These are phyloP conservation scores for Xylocopa sonorina DNA, from an alignment of 1,140 invertebrate genomes.

Conservation along the genomic window DNA sequence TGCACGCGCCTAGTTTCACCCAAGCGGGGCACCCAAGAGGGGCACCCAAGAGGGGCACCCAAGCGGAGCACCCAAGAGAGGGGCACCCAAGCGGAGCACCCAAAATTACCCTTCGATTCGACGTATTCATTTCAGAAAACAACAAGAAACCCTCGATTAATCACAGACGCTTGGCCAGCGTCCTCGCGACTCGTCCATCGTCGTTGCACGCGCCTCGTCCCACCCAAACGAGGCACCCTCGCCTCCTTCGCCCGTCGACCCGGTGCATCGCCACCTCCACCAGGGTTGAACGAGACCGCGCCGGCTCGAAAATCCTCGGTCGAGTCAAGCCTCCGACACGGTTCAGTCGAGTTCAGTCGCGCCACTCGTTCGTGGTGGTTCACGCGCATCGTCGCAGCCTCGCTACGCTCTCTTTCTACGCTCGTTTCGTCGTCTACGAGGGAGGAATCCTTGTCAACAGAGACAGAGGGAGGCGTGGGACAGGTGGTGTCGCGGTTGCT, in stretches of 20 bases:
- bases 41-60: too few relatives aligned
- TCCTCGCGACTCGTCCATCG: neutral
- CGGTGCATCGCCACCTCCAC: constrained; percentile 23
- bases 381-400: constrained; percentile 69
- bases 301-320: constrained; percentile 67
- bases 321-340: constrained; percentile 74
- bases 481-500: constrained; percentile 29
- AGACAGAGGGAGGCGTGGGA: neutral
- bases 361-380: constrained; percentile 75
- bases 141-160: neutral
- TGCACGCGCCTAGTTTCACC: constrained; percentile 2
- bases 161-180: too few relatives aligned
- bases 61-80: too few relatives aligned
- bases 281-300: constrained; percentile 52
- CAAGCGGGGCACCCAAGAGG: too few relatives aligned
- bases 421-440: neutral
- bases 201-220: neutral
- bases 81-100: too few relatives aligned
- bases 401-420: constrained; percentile 39
- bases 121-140: neutral
- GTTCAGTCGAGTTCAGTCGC: constrained; percentile 79
- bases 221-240: constrained; percentile 43
- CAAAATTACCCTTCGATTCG: neutral
- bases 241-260: neutral
- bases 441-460: neutral